phyloP scores from a whole-genome alignment of 2,797 vertebrate genomes.

The Triplophysa yarkandensis region DNA sequence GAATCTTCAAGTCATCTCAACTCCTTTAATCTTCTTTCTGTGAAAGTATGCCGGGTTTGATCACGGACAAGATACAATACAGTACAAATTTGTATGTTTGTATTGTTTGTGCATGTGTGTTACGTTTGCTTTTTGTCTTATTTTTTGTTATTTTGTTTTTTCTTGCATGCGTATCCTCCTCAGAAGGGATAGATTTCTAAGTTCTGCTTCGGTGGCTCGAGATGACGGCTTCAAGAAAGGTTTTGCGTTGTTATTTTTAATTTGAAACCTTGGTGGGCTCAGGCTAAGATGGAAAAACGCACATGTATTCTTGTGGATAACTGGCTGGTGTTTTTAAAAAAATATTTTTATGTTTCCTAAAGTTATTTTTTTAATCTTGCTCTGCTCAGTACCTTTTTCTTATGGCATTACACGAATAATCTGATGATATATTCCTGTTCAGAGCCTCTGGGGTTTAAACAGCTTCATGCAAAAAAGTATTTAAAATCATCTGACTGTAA shows the following conservation, averaged over 20 bases:
- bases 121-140: slow-evolving; percentile 4
- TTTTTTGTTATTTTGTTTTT: slow-evolving; percentile 17
- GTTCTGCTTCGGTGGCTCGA: slow-evolving; percentile 30
- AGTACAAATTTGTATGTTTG: too few relatives aligned
- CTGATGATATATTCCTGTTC: too few relatives aligned
- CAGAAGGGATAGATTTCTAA: slow-evolving; percentile 53
- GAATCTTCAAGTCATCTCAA: background rate
- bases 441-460: background rate
- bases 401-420: background rate
- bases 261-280: slow-evolving; percentile 18
- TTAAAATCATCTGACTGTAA: background rate
- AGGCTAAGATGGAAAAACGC: slow-evolving; percentile 1
- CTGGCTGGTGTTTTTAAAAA: background rate
- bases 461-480: background rate
- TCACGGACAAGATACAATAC: slow-evolving; percentile 8
- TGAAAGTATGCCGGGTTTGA: background rate
- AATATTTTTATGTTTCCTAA: too few relatives aligned
- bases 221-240: slow-evolving; percentile 48
- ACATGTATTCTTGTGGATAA: background rate
- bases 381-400: slow-evolving; percentile 1
- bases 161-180: slow-evolving; percentile 40
- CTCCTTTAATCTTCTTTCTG: slow-evolving; percentile 31
- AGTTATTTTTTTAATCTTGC: too few relatives aligned
- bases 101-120: too few relatives aligned
- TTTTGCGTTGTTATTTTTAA: slow-evolving; percentile 22